Evolutionary conservation across 2,888 invertebrate species (phyloP), one percentile per base, ranked within the genome.

Genomic region (Alsophila aescularia): DNA sequence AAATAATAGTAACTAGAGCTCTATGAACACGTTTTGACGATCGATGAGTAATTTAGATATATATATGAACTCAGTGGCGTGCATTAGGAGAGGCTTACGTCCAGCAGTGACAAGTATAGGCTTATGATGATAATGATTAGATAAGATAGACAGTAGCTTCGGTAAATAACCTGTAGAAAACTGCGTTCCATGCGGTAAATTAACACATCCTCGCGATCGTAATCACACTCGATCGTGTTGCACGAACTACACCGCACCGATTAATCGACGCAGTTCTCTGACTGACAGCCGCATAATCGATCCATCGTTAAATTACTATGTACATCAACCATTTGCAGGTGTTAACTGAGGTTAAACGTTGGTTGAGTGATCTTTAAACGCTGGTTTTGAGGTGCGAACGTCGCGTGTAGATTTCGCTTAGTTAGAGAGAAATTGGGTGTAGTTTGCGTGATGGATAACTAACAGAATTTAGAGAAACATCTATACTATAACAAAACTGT

Each of bases 211-310:
- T n/a, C n/a, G n/a, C n/a, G n/a, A n/a, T n/a, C n/a, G n/a, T n/a
- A 24, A 24, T 24, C 5, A 24, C 24, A 24, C 3, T 24, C 31
- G 39, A 34, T 35, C 45, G 52, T 52, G 45, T 16, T 12, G 29
- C 52, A 52, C 52, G 52, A 24, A 40, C 18, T 34, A 12, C 7
- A 10, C 13, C n/a, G n/a, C 8, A n/a, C 9, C 10, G 39, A 34
- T 37, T 35, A 27, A 31, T 15, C 2, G 0, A n/a, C 42, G 29
- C 32, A 40, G n/a, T 24, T 6, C 1, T 9, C 40, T 58, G 52
- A 58, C 44, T 66, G 60, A 44, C 55, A 50, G 44, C 16, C 54
- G 59, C 49, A 65, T 70, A 66, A 70, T 67, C 67, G 68, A 64
- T 70, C 50, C 47, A 40, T 15, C 29, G 29, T 29, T n/a, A n/a